Evolutionary conservation across 1,140 invertebrate species (phyloP).

Genomic region (Lepidostoma basale): DNA sequence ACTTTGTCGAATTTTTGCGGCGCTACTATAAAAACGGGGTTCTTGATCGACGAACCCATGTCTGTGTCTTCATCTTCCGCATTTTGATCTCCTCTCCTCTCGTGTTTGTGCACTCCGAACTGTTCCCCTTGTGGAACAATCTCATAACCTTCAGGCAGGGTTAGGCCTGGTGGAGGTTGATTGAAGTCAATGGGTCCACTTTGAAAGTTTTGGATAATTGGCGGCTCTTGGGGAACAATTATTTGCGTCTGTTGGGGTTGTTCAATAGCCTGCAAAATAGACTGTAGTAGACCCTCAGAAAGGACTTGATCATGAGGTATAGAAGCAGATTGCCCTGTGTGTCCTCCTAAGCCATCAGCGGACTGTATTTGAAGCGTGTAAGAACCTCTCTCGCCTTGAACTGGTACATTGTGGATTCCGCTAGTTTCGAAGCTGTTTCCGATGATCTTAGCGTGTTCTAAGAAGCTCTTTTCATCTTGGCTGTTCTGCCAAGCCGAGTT

Average conservation of each 20-base stretch:
- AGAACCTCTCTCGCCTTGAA: slow-evolving; percentile 66
- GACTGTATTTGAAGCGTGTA: slow-evolving; percentile 78
- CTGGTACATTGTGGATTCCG: slow-evolving; percentile 62
- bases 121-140: slow-evolving; percentile 44
- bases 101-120: slow-evolving; percentile 46
- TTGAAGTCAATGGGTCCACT: slow-evolving; percentile 34
- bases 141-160: slow-evolving; percentile 44
- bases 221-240: slow-evolving; percentile 25
- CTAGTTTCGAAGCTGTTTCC: slow-evolving; percentile 44
- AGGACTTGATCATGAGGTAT: slow-evolving; percentile 75
- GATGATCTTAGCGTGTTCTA: slow-evolving; percentile 47
- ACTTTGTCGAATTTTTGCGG: slow-evolving; percentile 49
- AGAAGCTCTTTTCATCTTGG: slow-evolving; percentile 33
- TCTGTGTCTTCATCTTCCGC: slow-evolving; percentile 50
- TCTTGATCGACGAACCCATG: slow-evolving; percentile 53
- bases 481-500: slow-evolving; percentile 23
- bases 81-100: slow-evolving; percentile 48
- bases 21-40: slow-evolving; percentile 51
- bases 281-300: slow-evolving; percentile 77
- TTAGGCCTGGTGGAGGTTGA: slow-evolving; percentile 55
- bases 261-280: slow-evolving; percentile 76
- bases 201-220: slow-evolving; percentile 31
- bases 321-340: slow-evolving; percentile 50
- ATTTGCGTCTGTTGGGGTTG: slow-evolving; percentile 56
- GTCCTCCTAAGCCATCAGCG: slow-evolving; percentile 60